Conservation (phyloP, 2,888 invertebrate species). For the Malachius bipustulatus region DNA sequence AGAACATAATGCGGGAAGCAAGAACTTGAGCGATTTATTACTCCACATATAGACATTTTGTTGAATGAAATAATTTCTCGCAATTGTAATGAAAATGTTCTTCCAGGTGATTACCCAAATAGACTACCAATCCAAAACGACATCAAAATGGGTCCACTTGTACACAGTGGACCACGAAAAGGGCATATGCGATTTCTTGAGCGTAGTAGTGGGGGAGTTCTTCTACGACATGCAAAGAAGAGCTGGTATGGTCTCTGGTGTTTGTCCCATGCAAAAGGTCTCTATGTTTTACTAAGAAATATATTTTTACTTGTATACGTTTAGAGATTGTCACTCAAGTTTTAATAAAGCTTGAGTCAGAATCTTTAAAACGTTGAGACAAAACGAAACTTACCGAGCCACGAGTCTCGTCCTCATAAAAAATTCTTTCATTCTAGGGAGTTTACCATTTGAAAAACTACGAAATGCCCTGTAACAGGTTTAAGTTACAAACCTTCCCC, state of each 20-base stretch:
- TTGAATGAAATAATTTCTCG: too few species aligned
- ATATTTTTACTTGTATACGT: too few species aligned
- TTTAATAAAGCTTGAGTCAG: too few species aligned
- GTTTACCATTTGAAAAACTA: background rate
- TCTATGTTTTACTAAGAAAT: too few species aligned
- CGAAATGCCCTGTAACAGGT: constrained; percentile 3
- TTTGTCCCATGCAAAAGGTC: background rate
- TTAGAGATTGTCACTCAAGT: too few species aligned
- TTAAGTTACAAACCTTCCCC: constrained; percentile 1
- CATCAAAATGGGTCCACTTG: background rate
- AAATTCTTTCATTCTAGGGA: background rate
- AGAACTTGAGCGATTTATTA: too few species aligned
- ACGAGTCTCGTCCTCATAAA: too few species aligned
- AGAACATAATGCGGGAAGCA: too few species aligned
- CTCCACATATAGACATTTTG: too few species aligned
- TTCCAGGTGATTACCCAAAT: background rate
- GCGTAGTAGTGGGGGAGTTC: background rate
- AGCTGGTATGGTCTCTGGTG: background rate
- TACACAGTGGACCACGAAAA: background rate
- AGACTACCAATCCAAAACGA: background rate
- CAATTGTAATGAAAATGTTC: too few species aligned
- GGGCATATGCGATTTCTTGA: background rate
- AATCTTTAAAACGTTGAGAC: too few species aligned
- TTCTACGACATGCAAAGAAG: background rate
- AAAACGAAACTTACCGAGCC: too few species aligned